Evolutionary conservation across 2,113 vertebrate genomes (phyloP).

Genomic region (Sander lucioperca): DNA sequence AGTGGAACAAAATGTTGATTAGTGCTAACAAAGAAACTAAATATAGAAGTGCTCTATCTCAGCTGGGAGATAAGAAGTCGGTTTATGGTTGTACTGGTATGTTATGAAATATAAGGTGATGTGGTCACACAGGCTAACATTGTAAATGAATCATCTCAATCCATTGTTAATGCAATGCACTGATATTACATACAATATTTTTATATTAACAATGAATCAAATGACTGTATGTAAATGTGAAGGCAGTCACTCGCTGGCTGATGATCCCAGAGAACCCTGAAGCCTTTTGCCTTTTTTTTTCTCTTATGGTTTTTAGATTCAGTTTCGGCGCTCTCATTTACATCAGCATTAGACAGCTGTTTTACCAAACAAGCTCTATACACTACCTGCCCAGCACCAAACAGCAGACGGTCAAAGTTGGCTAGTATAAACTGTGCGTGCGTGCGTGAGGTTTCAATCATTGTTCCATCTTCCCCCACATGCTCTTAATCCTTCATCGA

Average conservation of each 20-base stretch:
- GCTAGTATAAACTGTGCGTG: background rate
- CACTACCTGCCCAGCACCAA: background rate
- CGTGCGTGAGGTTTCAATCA: background rate
- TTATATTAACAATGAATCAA: background rate
- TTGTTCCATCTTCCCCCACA: background rate
- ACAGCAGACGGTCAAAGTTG: background rate
- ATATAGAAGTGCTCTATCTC: constrained; percentile 10
- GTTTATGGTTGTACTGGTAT: background rate
- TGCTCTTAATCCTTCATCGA: constrained; percentile 4
- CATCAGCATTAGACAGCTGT: background rate
- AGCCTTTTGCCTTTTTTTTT: background rate
- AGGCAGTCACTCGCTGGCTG: background rate
- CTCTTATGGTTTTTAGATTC: background rate
- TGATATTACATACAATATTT: background rate
- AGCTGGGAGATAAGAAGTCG: constrained; percentile 23
- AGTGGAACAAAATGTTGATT: constrained; percentile 30
- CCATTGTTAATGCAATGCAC: background rate
- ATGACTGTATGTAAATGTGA: background rate
- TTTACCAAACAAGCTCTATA: background rate
- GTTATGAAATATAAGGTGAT: background rate
- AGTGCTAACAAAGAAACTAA: constrained; percentile 18
- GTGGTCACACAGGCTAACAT: background rate
- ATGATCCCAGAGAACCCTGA: background rate
- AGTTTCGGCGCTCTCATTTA: background rate
- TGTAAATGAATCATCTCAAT: background rate